These are phyloP conservation scores for Sciaenops ocellatus DNA, from an alignment of 2,797 vertebrate genomes.

Conservation along the genomic window DNA sequence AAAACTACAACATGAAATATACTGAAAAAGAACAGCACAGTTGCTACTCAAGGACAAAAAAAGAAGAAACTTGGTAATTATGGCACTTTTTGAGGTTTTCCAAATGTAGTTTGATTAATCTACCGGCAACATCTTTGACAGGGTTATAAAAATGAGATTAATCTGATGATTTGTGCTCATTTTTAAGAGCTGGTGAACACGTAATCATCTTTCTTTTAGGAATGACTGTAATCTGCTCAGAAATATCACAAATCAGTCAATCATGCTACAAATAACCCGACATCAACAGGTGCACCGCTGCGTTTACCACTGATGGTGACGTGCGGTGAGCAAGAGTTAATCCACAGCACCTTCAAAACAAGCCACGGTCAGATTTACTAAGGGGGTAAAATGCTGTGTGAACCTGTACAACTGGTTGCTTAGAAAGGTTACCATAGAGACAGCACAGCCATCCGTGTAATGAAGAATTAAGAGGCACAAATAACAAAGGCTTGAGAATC, in stretches of 20 bases:
- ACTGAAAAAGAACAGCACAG: too few relatives aligned
- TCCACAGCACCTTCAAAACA: constrained; percentile 19
- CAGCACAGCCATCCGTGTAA: constrained; percentile 68
- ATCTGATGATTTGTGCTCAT: too few relatives aligned
- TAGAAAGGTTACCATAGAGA: constrained; percentile 67
- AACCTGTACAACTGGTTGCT: constrained; percentile 56
- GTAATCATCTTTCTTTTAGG: background rate
- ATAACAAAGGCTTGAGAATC: constrained; percentile 64
- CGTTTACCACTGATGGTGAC: background rate
- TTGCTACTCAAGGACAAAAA: too few relatives aligned
- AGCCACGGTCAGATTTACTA: background rate
- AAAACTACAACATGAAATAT: too few relatives aligned
- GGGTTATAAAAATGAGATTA: too few relatives aligned
- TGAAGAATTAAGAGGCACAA: constrained; percentile 65
- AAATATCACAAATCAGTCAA: background rate
- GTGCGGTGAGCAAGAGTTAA: constrained; percentile 33
- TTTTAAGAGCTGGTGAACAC: too few relatives aligned
- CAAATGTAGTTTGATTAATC: too few relatives aligned
- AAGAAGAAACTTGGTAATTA: too few relatives aligned
- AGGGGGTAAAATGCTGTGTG: constrained; percentile 25
- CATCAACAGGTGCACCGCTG: background rate
- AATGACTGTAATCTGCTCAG: background rate
- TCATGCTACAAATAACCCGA: background rate
- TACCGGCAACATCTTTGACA: too few relatives aligned
- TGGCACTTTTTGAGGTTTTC: too few relatives aligned